Conservation (phyloP, 2,888 invertebrate genomes). For the Eudemis profundana region DNA sequence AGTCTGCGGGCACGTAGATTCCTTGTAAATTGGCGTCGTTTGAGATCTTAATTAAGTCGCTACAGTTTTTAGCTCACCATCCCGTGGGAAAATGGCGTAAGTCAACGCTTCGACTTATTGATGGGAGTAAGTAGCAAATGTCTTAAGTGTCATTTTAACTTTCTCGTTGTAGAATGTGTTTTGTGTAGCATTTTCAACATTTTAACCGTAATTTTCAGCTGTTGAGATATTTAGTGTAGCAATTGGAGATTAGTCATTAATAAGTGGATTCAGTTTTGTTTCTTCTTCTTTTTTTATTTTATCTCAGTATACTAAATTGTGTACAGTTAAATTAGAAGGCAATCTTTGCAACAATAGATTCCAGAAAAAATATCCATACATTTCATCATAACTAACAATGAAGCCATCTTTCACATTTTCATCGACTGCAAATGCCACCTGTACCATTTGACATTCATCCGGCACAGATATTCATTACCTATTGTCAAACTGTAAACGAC, state of each 20-base stretch:
- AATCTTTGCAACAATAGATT: neutral
- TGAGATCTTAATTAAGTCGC: slow-evolving; percentile 81
- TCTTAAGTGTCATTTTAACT: neutral
- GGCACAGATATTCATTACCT: neutral
- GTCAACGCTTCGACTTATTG: slow-evolving; percentile 10
- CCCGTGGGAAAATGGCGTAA: slow-evolving; percentile 18
- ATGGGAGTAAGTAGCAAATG: slow-evolving; percentile 14
- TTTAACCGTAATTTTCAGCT: no score
- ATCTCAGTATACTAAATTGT: no score
- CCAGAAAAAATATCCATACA: neutral
- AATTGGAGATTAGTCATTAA: no score
- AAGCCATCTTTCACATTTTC: slow-evolving; percentile 9
- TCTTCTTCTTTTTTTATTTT: no score
- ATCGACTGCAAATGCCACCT: neutral
- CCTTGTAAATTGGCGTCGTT: slow-evolving; percentile 81
- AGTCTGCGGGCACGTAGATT: slow-evolving; percentile 70
- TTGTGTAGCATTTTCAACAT: no score
- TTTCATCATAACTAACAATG: neutral
- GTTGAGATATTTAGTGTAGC: neutral
- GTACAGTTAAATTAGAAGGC: no score
- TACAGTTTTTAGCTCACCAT: slow-evolving; percentile 73
- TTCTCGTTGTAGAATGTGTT: no score
- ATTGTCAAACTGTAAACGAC: neutral
- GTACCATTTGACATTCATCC: neutral
- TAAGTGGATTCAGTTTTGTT: no score